Conservation (phyloP, 2,888 invertebrate species). For the Malthinus seriepunctatus region DNA sequence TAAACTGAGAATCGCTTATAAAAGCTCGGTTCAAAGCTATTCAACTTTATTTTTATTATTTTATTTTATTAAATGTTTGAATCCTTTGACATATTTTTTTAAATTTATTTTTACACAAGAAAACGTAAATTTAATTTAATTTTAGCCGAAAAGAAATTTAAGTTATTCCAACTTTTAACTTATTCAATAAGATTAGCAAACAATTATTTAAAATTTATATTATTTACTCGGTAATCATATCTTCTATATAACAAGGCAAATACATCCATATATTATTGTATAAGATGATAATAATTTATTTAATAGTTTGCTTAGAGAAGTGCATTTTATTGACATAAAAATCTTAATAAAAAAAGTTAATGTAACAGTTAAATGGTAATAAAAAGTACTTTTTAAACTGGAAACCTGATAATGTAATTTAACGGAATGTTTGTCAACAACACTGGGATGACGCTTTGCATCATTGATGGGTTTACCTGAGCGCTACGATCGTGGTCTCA, state of each 20-base stretch:
- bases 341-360: background rate
- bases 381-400: slow-evolving; percentile 7
- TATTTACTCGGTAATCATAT: too few species aligned
- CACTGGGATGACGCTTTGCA: slow-evolving; percentile 45
- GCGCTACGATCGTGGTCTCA: slow-evolving; percentile 48
- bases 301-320: too few species aligned
- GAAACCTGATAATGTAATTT: slow-evolving; percentile 28
- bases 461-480: slow-evolving; percentile 53
- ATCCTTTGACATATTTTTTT: background rate
- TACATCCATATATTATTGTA: too few species aligned
- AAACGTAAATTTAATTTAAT: too few species aligned
- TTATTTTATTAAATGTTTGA: slow-evolving; percentile 8
- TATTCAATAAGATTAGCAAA: too few species aligned
- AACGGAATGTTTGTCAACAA: slow-evolving; percentile 41
- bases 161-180: too few species aligned
- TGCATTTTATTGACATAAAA: too few species aligned
- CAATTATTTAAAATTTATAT: too few species aligned
- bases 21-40: slow-evolving; percentile 36
- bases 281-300: too few species aligned
- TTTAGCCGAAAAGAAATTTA: too few species aligned
- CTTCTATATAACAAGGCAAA: too few species aligned
- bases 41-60: slow-evolving; percentile 42
- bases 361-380: slow-evolving; percentile 6
- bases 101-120: background rate
- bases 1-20: slow-evolving; percentile 43